Base-by-base conservation (phyloP, 2,113 vertebrate species). In the Solenodon paradoxus region DNA sequence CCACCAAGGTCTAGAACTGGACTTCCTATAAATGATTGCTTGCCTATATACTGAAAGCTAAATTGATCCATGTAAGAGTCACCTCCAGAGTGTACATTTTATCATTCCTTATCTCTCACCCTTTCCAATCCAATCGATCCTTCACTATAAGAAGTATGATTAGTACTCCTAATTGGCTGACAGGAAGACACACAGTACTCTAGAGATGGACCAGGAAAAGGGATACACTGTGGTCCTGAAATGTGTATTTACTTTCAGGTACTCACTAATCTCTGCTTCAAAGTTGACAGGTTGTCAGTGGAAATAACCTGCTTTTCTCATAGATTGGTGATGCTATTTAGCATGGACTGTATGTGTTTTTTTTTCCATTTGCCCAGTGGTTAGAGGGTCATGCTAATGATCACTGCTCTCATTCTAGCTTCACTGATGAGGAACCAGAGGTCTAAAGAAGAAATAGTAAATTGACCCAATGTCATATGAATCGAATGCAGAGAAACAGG, bases 41-140 rank as follows among this genome's bases (percentile, higher is more conserved):
- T 88, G 3, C 88, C 78, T 97, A n/a, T 83, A 55, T 84, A 63
- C 0, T 96, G 88, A 97, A 97, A 95, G 77, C 42, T 92, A 84
- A 97, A 98, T 86, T 97, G 93, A 96, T 97, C 88, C 74, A 88
- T 87, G 78, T 69, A 96, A 66, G 92, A 97, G 88, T 96, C 79
- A 97, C 92, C 94, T 90, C 75, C 94, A 87, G 72, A 94, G 79
- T 78, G 42, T 92, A 95, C 10, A 32, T 96, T 97, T 97, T 97
- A 96, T 97, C 96, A 97, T 96, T 97, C 97, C 96, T 97, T 97
- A 95, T 97, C 84, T 97, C 94, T 96, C 93, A 97, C 75, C 55
- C 69, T 95, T 98, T 97, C 90, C 97, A 95, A 96, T 49, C 82
- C 45, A 68, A 85, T 98, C 0, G 0, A 98, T 97, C 72, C 45